Base-by-base conservation (phyloP, 2,888 invertebrate genomes). In the Dexiosoma caninum region DNA sequence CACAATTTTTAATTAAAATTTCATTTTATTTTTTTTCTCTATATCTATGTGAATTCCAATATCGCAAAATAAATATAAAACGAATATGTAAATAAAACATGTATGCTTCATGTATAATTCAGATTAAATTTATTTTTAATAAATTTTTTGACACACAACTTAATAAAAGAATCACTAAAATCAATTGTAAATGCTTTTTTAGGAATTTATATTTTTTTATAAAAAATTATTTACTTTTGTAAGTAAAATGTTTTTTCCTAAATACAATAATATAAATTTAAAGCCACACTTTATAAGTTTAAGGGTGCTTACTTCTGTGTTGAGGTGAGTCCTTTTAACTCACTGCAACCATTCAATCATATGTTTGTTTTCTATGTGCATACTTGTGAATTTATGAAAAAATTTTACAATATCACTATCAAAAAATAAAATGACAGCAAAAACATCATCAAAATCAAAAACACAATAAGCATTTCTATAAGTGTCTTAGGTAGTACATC, bases 391-490 rank as follows among this genome's bases (percentile, higher is more conserved):
- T 21, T 46, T 9, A n/a, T n/a, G n/a, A 76, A 67, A 62, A 77
- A 72, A 55, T 46, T 67, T 32, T 55, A 49, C 55, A 42, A 77
- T 72, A 72, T 72, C 72, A 77, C 71, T 77, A 49, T 67, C 51
- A 62, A 72, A 69, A 37, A 77, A 72, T 77, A 72, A 72, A 77
- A 64, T 77, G 77, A 51, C 81, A 81, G 55, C 55, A 55, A 81
- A 67, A 69, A 53, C 55, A 62, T 57, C 49, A 77, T 62, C 77
- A 72, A 67, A 62, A 62, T 81, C 71, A 72, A 32, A 49, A 77
- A 77, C 71, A 69, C 72, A 55, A 77, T 57, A 62, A 76, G 69
- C 57, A 8, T 70, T 62, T 69, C 53, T 59, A 10, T 19, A 23
- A 69, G 7, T 46, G 19, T 23, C 0, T 23, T 14, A 2, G 9